Evolutionary conservation across 2,797 vertebrate species (phyloP).

Genomic region (Amblyraja radiata): DNA sequence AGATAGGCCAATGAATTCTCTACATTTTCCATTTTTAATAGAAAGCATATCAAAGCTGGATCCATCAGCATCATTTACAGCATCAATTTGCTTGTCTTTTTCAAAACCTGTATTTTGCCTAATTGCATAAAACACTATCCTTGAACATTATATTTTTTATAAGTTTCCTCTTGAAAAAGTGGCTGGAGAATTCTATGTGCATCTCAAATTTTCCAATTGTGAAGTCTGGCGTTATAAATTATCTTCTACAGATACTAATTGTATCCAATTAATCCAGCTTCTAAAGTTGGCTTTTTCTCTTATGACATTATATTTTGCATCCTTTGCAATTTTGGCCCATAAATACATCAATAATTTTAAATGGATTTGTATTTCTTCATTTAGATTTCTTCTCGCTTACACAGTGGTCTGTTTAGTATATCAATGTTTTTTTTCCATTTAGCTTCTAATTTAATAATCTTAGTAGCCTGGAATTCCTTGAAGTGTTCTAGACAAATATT

Average conservation of each 20-base stretch:
- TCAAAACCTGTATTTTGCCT: background rate
- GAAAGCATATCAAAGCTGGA: background rate
- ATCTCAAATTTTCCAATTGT: background rate
- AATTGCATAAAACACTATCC: background rate
- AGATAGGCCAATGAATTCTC: background rate
- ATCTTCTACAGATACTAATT: background rate
- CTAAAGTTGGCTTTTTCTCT: background rate
- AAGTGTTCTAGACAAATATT: background rate
- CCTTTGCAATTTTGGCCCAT: background rate
- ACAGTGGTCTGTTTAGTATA: background rate
- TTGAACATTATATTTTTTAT: background rate
- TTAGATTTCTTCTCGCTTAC: background rate
- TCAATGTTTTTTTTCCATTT: background rate
- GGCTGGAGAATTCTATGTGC: background rate
- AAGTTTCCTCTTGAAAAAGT: background rate
- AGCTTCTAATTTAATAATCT: background rate
- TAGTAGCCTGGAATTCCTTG: background rate
- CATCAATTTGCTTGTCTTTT: background rate
- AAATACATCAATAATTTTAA: background rate
- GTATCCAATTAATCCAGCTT: background rate
- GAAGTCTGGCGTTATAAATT: background rate
- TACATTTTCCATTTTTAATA: background rate
- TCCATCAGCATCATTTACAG: background rate
- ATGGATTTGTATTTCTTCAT: background rate
- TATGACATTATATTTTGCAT: background rate